Conservation (phyloP, 2,888 invertebrate species). For the Drosophila nr. medialis region DNA sequence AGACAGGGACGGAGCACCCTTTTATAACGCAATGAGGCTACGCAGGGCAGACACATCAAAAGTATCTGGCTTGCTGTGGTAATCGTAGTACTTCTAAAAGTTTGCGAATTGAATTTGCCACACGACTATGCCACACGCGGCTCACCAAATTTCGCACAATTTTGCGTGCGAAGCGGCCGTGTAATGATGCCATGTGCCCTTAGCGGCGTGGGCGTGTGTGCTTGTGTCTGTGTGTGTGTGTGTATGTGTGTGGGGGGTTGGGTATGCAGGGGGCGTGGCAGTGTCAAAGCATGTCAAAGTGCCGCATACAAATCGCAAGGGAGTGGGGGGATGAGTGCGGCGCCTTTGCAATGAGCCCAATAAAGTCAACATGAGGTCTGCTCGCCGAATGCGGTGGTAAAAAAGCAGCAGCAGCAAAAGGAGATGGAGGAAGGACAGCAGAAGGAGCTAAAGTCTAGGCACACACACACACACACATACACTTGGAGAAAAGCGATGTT, state of each 20-base stretch:
- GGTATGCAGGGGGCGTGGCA: slow-evolving; percentile 40
- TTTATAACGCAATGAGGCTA: slow-evolving; percentile 44
- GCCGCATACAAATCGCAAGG: slow-evolving; percentile 39
- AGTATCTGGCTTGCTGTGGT: slow-evolving; percentile 46
- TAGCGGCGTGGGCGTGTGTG: slow-evolving; percentile 20
- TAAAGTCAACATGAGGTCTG: slow-evolving; percentile 69
- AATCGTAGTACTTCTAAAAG: slow-evolving; percentile 50
- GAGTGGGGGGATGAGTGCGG: slow-evolving; percentile 33
- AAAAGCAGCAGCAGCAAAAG: background rate
- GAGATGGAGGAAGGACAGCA: slow-evolving; percentile 1
- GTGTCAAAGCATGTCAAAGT: slow-evolving; percentile 77
- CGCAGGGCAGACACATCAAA: slow-evolving; percentile 43
- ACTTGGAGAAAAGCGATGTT: slow-evolving; percentile 4
- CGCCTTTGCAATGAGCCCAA: slow-evolving; percentile 76
- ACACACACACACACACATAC: slow-evolving; percentile 10
- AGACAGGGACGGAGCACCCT: slow-evolving; percentile 19
- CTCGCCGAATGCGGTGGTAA: slow-evolving; percentile 10
- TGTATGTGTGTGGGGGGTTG: slow-evolving; percentile 8
- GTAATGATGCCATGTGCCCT: slow-evolving; percentile 75
- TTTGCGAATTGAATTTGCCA: slow-evolving; percentile 82
- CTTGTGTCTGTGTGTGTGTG: background rate
- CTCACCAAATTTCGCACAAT: slow-evolving; percentile 77
- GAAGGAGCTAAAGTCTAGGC: slow-evolving; percentile 23
- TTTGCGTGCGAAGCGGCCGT: slow-evolving; percentile 78
- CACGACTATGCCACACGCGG: slow-evolving; percentile 83